Conservation (phyloP, 2,797 vertebrate species). For the Antrozous pallidus region DNA sequence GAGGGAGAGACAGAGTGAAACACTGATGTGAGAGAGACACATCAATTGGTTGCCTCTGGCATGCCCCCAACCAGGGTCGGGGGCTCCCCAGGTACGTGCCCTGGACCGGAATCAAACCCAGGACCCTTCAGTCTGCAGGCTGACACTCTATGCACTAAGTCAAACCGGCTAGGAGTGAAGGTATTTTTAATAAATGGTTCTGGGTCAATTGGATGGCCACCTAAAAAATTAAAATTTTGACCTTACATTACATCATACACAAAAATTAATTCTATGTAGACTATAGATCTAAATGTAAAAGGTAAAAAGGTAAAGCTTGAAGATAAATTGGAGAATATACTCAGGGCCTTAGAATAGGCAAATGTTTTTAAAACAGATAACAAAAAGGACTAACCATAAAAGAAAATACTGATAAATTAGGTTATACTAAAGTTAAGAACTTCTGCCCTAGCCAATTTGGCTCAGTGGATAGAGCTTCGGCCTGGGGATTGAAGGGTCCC, state of each 20-base stretch:
- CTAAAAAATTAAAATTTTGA: not conserved
- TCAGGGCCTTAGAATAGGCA: not conserved
- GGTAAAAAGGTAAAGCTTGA: not conserved
- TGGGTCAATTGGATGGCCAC: not conserved
- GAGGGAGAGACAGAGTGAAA: too few relatives aligned
- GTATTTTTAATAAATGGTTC: not conserved
- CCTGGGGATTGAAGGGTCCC: too few relatives aligned
- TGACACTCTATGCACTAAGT: too few relatives aligned
- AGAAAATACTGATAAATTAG: not conserved
- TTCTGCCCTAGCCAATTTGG: not conserved
- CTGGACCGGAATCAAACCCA: too few relatives aligned
- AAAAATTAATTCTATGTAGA: not conserved
- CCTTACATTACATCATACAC: not conserved
- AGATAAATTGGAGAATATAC: not conserved
- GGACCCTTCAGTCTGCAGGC: too few relatives aligned
- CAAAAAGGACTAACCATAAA: not conserved
- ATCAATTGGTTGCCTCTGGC: too few relatives aligned
- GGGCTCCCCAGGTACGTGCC: too few relatives aligned
- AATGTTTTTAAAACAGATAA: conserved; percentile 6
- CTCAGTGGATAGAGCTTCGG: too few relatives aligned
- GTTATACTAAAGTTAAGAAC: not conserved
- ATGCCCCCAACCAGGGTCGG: too few relatives aligned
- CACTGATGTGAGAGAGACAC: too few relatives aligned
- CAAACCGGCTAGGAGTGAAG: not conserved
- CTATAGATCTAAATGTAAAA: not conserved